Evolutionary conservation across 1,140 invertebrate species (phyloP).

Genomic region (Zophobas atratus): DNA sequence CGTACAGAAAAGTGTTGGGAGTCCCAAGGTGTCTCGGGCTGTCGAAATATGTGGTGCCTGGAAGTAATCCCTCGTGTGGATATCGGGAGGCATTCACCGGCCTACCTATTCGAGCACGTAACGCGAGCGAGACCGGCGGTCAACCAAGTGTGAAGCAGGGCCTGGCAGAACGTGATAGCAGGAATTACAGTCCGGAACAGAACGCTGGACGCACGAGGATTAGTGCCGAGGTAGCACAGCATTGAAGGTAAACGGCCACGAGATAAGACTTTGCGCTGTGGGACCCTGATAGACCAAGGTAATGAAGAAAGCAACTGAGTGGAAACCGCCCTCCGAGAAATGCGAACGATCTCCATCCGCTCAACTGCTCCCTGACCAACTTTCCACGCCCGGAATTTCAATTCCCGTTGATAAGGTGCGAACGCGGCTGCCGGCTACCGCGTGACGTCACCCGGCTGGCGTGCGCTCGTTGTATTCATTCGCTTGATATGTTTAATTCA

Average conservation of each 20-base stretch:
- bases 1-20: too few species aligned
- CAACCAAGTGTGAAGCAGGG: slow-evolving; percentile 58
- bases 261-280: slow-evolving; percentile 61
- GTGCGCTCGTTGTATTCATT: slow-evolving; percentile 2
- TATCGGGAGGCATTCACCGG: slow-evolving; percentile 15
- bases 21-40: too few species aligned
- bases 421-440: too few species aligned
- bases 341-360: neutral
- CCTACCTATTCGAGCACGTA: slow-evolving; percentile 54
- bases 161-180: slow-evolving; percentile 57
- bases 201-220: slow-evolving; percentile 60
- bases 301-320: slow-evolving; percentile 59
- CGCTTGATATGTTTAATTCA: slow-evolving; percentile 52
- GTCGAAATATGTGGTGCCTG: neutral
- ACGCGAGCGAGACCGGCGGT: slow-evolving; percentile 51
- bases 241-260: slow-evolving; percentile 58
- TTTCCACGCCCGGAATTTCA: slow-evolving; percentile 13
- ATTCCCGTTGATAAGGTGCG: neutral
- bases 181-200: slow-evolving; percentile 63
- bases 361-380: slow-evolving; percentile 3
- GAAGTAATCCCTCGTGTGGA: slow-evolving; percentile 44
- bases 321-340: slow-evolving; percentile 50
- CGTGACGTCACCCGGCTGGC: neutral
- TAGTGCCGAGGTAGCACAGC: slow-evolving; percentile 56
- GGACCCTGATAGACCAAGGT: slow-evolving; percentile 59